phyloP scores from a whole-genome alignment of 2,888 invertebrate species.

The Agriotes lineatus region DNA sequence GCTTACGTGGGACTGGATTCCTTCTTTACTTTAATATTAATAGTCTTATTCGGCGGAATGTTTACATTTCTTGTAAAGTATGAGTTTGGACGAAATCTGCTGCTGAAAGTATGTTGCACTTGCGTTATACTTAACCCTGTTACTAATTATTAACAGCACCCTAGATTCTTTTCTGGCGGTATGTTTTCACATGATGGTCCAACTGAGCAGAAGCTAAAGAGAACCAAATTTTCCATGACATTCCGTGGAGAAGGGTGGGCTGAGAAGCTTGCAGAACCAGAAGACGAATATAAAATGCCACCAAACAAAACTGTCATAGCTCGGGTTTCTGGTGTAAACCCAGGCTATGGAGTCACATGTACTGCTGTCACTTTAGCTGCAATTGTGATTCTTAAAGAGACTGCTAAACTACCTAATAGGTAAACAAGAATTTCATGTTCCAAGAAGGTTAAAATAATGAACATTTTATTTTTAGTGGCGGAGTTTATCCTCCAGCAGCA shows the following conservation, averaged over 20 bases:
- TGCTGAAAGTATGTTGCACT: constrained; percentile 70
- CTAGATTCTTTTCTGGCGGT: constrained; percentile 77
- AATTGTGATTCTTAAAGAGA: constrained; percentile 80
- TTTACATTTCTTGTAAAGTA: constrained; percentile 74
- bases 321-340: constrained; percentile 77
- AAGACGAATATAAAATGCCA: constrained; percentile 69
- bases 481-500: constrained; percentile 87
- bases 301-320: constrained; percentile 77
- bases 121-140: too few species aligned
- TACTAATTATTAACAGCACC: constrained; percentile 47
- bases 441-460: too few species aligned
- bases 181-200: constrained; percentile 77
- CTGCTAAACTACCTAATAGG: constrained; percentile 80
- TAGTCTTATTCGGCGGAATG: constrained; percentile 71
- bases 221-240: constrained; percentile 74
- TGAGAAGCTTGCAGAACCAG: constrained; percentile 70
- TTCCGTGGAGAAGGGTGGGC: constrained; percentile 87
- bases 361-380: constrained; percentile 80
- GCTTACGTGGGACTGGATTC: constrained; percentile 74
- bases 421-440: too few species aligned
- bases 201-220: constrained; percentile 71
- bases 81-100: constrained; percentile 72
- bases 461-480: constrained; percentile 74
- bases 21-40: constrained; percentile 67
- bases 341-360: constrained; percentile 88